phyloP scores from a whole-genome alignment of 2,797 vertebrate genomes.

The Hybognathus amarus region DNA sequence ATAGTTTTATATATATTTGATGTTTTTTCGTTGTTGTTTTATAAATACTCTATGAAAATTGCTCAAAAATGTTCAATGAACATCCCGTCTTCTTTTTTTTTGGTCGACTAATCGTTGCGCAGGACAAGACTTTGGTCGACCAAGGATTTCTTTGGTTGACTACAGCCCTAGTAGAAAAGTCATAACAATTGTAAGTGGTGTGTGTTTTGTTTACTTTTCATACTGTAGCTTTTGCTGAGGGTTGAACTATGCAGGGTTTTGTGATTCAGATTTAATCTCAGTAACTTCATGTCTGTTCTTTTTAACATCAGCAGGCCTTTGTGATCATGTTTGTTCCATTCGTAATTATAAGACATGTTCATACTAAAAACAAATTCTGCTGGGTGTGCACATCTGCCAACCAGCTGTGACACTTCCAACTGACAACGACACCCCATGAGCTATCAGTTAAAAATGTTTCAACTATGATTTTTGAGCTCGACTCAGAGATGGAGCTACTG shows the following conservation, averaged over 20 bases:
- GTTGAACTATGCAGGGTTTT: not conserved
- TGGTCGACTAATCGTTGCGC: no score
- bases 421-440: not conserved
- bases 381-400: constrained; percentile 14
- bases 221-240: not conserved
- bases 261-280: constrained; percentile 15
- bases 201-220: not conserved
- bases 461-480: constrained; percentile 24
- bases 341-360: constrained; percentile 21
- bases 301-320: not conserved
- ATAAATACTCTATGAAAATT: no score
- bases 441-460: not conserved
- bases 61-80: no score
- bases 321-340: constrained; percentile 23
- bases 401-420: not conserved
- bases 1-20: no score
- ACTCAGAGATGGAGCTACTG: constrained; percentile 13
- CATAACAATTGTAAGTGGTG: constrained; percentile 40
- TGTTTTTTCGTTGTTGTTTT: no score
- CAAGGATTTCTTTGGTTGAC: no score
- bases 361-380: constrained; percentile 7
- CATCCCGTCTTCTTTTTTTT: no score
- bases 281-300: not conserved
- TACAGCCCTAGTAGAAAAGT: constrained; percentile 41
- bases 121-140: no score